Percentiles rank a stretch among this genome's conserved stretches.
Evolutionary conservation across 2,888 invertebrate species (phyloP).

Genomic region (Cenopis cana): DNA sequence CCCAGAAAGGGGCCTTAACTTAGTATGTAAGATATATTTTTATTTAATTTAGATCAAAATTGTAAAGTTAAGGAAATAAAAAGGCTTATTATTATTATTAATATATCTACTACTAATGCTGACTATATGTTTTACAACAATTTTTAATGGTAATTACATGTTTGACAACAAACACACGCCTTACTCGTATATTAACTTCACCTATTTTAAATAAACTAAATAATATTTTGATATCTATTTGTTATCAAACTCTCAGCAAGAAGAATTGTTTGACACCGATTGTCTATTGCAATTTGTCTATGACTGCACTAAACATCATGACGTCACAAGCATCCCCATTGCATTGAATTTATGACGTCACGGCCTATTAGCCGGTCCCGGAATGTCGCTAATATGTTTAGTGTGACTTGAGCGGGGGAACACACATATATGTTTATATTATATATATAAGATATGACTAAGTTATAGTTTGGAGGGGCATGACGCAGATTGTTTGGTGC

Average conservation of each 20-base stretch:
- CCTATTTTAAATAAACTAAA: too few species aligned
- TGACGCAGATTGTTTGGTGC: constrained; percentile 24
- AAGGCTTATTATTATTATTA: too few species aligned
- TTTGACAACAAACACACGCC: too few species aligned
- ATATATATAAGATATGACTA: constrained; percentile 33
- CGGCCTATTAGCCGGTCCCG: constrained; percentile 61
- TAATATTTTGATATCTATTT: neutral
- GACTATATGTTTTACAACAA: too few species aligned
- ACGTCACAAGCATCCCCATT: constrained; percentile 49
- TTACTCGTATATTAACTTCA: too few species aligned
- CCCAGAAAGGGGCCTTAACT: too few species aligned
- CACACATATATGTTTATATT: constrained; percentile 1
- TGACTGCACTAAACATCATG: constrained; percentile 31
- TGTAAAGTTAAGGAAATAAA: too few species aligned
- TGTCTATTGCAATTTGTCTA: constrained; percentile 3
- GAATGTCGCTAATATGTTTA: constrained; percentile 57
- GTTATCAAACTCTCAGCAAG: neutral
- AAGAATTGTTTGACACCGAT: neutral
- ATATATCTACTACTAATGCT: too few species aligned
- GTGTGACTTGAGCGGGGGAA: constrained; percentile 36
- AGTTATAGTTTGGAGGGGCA: constrained; percentile 23
- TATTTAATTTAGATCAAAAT: too few species aligned
- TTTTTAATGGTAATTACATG: too few species aligned
- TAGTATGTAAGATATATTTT: too few species aligned
- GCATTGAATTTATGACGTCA: constrained; percentile 65